Evolutionary conservation across 2,888 invertebrate genomes (phyloP), one percentile per base, ranked within the genome.

Genomic region (Drosophila anceps): DNA sequence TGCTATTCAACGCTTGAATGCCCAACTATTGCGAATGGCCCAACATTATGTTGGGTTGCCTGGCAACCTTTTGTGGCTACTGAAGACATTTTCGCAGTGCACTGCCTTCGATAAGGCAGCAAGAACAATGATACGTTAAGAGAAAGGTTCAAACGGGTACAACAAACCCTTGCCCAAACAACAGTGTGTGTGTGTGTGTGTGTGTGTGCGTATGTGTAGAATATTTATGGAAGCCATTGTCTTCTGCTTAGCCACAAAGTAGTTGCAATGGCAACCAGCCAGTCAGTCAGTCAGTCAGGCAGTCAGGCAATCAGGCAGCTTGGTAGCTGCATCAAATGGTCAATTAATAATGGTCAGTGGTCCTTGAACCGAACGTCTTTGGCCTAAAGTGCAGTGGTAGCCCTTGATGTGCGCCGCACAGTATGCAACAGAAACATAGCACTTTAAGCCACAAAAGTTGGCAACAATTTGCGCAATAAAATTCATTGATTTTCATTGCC

Each of bases 271-370:
- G 68, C 51, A 55, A n/a, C 27, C n/a, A 48, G 68, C 60, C 55
- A 10, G 48, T 1, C 44, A 7, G 44, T 24, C 15, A 15, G 44
- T 2, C 44, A 46, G 46, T 5, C 44, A 33, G 20, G n/a, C n/a
- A n/a, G n/a, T n/a, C n/a, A n/a, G n/a, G n/a, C n/a, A n/a, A n/a
- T 6, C 41, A 44, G 27, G 31, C 60, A 60, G 54, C 53, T 24
- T 53, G 39, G 15, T 24, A 31, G 79, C 80, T 85, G 90, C 90
- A 85, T 29, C 70, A 67, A 86, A 88, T 76, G 86, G 76, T 43
- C 85, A 74, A 90, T 88, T 85, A 88, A 76, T 85, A 83, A 81
- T 88, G 88, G 84, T 85, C 84, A 73, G 31, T 81, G 87, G 71
- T 69, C 90, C 73, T 67, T 80, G 66, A 69, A 61, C 73, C 44